Conservation (phyloP, 2,797 vertebrate species). For the Lophura swinhoii region DNA sequence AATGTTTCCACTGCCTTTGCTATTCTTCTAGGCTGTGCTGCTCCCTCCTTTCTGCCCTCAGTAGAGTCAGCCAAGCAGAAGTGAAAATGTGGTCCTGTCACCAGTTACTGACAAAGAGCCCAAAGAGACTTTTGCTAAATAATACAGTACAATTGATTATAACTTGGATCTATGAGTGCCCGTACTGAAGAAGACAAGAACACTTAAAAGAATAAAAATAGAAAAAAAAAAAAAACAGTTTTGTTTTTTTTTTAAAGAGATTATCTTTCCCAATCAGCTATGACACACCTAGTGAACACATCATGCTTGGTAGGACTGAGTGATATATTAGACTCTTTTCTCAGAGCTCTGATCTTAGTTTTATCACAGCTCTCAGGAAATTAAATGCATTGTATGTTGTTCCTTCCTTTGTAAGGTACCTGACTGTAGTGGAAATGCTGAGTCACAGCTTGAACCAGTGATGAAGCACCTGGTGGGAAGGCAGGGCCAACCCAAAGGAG, state of each 20-base stretch:
- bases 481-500: too few relatives aligned
- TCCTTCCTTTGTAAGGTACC: constrained; percentile 15
- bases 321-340: not conserved
- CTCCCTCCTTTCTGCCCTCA: not conserved
- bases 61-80: not conserved
- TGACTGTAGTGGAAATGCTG: not conserved
- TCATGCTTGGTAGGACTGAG: not conserved
- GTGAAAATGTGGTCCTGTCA: not conserved
- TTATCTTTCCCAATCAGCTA: constrained; percentile 26
- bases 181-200: constrained; percentile 4
- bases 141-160: not conserved
- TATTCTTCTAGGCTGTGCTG: not conserved
- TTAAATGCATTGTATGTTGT: constrained; percentile 2
- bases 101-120: not conserved
- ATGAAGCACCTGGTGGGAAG: too few relatives aligned
- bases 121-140: not conserved
- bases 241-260: not conserved
- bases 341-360: constrained; percentile 20
- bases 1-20: not conserved
- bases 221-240: not conserved
- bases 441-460: too few relatives aligned
- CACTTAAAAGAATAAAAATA: constrained; percentile 14
- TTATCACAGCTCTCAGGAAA: constrained; percentile 51
- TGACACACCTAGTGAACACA: constrained; percentile 5
- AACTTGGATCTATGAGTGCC: not conserved